phyloP scores from a whole-genome alignment of 2,888 invertebrate species.

The Eupithecia exiguata region DNA sequence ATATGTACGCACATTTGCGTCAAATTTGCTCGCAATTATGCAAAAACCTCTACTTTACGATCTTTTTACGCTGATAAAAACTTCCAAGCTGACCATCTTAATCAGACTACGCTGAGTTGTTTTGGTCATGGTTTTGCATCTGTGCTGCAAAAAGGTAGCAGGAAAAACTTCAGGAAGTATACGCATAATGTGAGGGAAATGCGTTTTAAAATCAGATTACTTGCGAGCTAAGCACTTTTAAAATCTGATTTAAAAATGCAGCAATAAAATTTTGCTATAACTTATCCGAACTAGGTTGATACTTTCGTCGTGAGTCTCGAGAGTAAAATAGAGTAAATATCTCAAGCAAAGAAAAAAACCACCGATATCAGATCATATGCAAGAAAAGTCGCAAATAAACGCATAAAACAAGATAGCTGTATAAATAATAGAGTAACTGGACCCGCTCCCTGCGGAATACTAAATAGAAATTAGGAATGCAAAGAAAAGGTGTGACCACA shows the following conservation, averaged over 20 bases:
- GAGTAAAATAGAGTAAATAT: neutral
- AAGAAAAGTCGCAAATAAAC: neutral
- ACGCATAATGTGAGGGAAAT: neutral
- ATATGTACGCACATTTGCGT: constrained; percentile 4
- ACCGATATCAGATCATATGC: neutral
- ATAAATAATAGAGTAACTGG: constrained; percentile 3
- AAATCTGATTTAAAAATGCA: neutral
- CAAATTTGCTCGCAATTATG: constrained; percentile 9
- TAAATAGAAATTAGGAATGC: constrained; percentile 9
- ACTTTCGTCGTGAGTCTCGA: neutral
- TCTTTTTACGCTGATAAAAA: constrained; percentile 6
- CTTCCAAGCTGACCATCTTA: neutral
- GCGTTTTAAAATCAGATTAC: constrained; percentile 5
- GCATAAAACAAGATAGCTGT: neutral
- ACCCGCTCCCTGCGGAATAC: constrained; percentile 10
- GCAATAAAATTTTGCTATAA: neutral
- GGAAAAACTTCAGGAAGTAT: neutral
- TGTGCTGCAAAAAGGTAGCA: neutral
- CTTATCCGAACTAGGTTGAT: neutral
- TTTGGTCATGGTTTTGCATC: constrained; percentile 4
- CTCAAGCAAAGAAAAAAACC: neutral
- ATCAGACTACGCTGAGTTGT: constrained; percentile 10
- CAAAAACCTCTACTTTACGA: constrained; percentile 10
- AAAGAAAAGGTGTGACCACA: constrained; percentile 18
- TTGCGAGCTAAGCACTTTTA: neutral